Percentiles rank a stretch among this genome's conserved stretches.
phyloP scores from a whole-genome alignment of 2,797 vertebrate genomes.

The Protosalanx chinensis region DNA sequence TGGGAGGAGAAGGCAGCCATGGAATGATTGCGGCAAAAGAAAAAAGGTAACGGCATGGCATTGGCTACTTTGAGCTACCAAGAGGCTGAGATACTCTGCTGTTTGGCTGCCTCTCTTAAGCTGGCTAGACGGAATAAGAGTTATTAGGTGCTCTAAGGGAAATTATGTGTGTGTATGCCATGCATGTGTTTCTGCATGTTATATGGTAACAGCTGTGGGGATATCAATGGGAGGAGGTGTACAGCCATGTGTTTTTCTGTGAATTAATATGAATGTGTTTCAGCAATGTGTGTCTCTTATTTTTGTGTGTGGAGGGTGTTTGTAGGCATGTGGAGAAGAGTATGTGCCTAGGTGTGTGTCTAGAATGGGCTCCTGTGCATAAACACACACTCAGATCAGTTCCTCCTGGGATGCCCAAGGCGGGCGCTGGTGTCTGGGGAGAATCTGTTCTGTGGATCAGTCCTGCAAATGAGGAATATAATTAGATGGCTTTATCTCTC shows the following conservation, averaged over 20 bases:
- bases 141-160: background rate
- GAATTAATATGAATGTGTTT: background rate
- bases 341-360: constrained; percentile 10
- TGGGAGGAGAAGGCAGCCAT: constrained; percentile 41
- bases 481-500: constrained; percentile 73
- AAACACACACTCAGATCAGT: constrained; percentile 55
- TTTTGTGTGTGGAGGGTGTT: background rate
- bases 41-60: background rate
- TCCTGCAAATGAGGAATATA: constrained; percentile 73
- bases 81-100: background rate
- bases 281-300: constrained; percentile 10
- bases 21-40: constrained; percentile 17
- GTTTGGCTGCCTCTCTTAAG: no score
- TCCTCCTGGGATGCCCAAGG: constrained; percentile 43
- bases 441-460: constrained; percentile 68
- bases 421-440: constrained; percentile 42
- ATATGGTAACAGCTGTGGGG: no score
- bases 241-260: background rate
- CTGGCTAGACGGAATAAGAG: no score
- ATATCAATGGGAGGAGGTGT: background rate
- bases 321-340: no score
- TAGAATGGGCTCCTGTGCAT: constrained; percentile 32
- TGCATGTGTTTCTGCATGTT: background rate
- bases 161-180: background rate
- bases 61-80: background rate